phyloP scores from a whole-genome alignment of 2,113 vertebrate species.

The Electrona antarctica region DNA sequence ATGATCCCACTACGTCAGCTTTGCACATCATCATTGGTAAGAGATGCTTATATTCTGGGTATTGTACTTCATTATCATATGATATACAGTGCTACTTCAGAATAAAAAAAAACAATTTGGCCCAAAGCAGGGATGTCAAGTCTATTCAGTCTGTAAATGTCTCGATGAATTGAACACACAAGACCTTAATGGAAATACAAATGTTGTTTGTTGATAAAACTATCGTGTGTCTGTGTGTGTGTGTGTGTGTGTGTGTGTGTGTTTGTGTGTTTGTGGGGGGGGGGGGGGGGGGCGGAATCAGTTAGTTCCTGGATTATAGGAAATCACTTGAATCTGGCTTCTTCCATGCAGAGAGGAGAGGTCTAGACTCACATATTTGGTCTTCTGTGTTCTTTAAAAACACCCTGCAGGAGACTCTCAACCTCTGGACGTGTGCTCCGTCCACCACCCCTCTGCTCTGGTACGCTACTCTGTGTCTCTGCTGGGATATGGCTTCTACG shows the following conservation, averaged over 20 bases:
- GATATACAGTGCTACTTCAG: not conserved
- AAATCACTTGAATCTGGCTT: not conserved
- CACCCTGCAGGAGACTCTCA: constrained; percentile 82
- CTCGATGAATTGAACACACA: too few relatives aligned
- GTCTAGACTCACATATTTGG: not conserved
- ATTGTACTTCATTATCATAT: not conserved
- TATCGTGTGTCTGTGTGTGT: too few relatives aligned
- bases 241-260: too few relatives aligned
- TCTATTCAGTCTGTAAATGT: too few relatives aligned
- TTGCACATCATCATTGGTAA: constrained; percentile 84
- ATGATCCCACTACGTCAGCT: constrained; percentile 81
- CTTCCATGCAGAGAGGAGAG: not conserved
- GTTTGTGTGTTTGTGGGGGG: too few relatives aligned
- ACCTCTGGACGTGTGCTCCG: constrained; percentile 85
- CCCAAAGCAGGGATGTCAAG: too few relatives aligned
- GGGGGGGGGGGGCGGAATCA: too few relatives aligned
- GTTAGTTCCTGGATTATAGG: not conserved
- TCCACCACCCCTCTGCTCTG: constrained; percentile 70
- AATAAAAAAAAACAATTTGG: too few relatives aligned
- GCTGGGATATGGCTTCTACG: constrained; percentile 85
- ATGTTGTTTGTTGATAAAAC: too few relatives aligned
- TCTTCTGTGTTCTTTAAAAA: not conserved
- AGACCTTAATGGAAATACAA: too few relatives aligned
- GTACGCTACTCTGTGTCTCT: constrained; percentile 82
- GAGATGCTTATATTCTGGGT: not conserved